Base-by-base conservation (phyloP, 2,888 invertebrate genomes). In the Calliopum simillimum region DNA sequence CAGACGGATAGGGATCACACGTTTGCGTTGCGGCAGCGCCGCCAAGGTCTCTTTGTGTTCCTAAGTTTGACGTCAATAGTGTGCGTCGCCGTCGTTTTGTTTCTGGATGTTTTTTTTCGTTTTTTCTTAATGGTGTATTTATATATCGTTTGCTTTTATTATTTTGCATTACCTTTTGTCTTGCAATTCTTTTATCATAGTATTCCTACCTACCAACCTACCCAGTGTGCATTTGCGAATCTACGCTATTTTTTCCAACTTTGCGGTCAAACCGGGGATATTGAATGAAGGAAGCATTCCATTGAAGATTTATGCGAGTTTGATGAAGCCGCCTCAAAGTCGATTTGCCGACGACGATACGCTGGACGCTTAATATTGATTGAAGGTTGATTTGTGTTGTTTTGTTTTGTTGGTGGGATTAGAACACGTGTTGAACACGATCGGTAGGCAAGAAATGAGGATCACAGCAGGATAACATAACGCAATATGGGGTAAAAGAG, bases 401-500 rank as follows among this genome's bases (percentile, higher is more conserved):
- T 73, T 74, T 73, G 74, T 76, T 76, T 73, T 71, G 73, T 74
- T 76, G 74, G 78, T 80, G 79, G 77, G 82, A 80, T 83, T 82
- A 82, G 81, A 82, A 83, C 83, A 83, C 83, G 83, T 84, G 83
- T 84, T 81, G 77, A 77, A 79, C 80, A 80, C 80, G 81, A 81
- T 80, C 78, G 74, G 33, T 69, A 65, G 69, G 58, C 25, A 67
- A 72, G 51, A 65, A 56, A 44, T 21, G 49, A 65, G 58, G 63
- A 62, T 47, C 19, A 71, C 58, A 64, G 61, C n/a, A 25, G 25
- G 41, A 16, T 16, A 44, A 49, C 16, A 47, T 14, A 59, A 33
- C 41, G 56, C 51, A 61, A 14, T 8, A 6, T 68, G 69, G 51
- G 53, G 23, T n/a, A 33, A 33, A 59, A 41, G 8, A 41, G 6